Conservation (phyloP, 2,113 vertebrate species). For the Apus apus region DNA sequence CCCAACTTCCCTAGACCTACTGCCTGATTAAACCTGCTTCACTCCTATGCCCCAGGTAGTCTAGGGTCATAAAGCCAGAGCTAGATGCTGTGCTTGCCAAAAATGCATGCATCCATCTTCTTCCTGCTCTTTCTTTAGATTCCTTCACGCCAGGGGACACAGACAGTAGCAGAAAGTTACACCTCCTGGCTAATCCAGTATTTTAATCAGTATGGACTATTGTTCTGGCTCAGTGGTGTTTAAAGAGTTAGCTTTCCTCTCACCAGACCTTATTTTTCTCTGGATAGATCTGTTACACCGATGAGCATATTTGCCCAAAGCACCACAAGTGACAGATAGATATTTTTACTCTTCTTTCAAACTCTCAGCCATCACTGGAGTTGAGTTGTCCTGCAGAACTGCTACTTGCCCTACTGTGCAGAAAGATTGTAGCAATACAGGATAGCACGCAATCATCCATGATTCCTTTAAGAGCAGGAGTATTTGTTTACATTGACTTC, state of each 20-base stretch:
- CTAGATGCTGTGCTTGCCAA: slow-evolving; percentile 24
- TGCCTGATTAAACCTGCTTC: slow-evolving; percentile 45
- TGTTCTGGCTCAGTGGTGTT: not conserved
- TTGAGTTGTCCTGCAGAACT: not conserved
- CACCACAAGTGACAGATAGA: not conserved
- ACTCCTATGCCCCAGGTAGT: slow-evolving; percentile 48
- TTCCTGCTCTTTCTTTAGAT: slow-evolving; percentile 20
- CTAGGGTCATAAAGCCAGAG: slow-evolving; percentile 40
- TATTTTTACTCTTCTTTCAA: not conserved
- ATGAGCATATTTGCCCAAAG: not conserved
- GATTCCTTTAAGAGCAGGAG: not conserved
- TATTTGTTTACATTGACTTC: not conserved
- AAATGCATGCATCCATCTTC: not conserved
- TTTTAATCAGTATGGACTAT: slow-evolving; percentile 7
- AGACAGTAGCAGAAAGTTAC: slow-evolving; percentile 27
- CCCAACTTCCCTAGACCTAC: not conserved
- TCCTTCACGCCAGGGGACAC: not conserved
- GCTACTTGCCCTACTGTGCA: not conserved
- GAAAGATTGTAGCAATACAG: not conserved
- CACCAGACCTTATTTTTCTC: not conserved
- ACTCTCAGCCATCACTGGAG: not conserved
- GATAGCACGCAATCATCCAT: not conserved
- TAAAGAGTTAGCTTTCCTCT: not conserved
- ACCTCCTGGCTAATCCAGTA: slow-evolving; percentile 5
- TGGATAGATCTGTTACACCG: not conserved